Conservation (phyloP, 1,140 invertebrate genomes). For the Ips nitidus region DNA sequence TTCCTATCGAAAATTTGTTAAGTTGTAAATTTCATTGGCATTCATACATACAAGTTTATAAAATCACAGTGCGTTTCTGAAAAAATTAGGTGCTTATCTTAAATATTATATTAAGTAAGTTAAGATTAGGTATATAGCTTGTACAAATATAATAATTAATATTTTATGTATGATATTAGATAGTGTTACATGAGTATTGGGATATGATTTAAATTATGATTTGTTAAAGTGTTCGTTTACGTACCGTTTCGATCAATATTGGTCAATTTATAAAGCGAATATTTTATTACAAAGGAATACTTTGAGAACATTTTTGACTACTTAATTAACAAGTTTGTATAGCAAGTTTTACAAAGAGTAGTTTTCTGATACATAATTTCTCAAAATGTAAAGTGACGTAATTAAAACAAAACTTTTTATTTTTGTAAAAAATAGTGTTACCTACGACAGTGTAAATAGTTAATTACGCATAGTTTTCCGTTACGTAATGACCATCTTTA, state of each 20-base stretch:
- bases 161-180: too few relatives aligned
- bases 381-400: too few relatives aligned
- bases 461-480: too few relatives aligned
- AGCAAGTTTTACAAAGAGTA: too few relatives aligned
- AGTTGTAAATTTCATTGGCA: too few relatives aligned
- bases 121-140: background rate
- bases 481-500: too few relatives aligned
- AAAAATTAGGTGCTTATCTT: background rate
- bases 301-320: background rate
- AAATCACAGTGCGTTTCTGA: conserved; percentile 2
- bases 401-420: too few relatives aligned
- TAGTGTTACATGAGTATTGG: background rate
- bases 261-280: background rate
- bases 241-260: background rate
- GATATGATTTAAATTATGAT: background rate
- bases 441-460: too few relatives aligned
- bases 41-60: background rate
- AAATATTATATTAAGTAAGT: background rate
- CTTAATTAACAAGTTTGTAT: background rate
- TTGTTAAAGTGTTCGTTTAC: background rate
- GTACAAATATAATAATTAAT: too few relatives aligned
- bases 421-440: too few relatives aligned
- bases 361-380: too few relatives aligned
- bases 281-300: background rate
- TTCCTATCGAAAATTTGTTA: too few relatives aligned